Base-by-base conservation (phyloP, 2,113 vertebrate species). In the Peromyscus californicus region DNA sequence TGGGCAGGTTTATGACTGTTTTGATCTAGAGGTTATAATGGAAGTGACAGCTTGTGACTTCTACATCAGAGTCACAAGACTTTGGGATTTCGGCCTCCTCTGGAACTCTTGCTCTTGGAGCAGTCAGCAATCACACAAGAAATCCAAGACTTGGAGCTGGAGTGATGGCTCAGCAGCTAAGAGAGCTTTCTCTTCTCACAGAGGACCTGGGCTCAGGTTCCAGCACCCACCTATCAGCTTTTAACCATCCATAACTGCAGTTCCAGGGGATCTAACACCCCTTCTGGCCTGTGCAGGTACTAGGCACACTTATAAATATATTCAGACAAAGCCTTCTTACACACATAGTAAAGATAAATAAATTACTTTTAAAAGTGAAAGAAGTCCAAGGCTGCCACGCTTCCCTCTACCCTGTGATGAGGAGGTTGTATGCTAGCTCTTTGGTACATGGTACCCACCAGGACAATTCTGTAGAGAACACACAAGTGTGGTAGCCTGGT, bases 401-500 rank as follows among this genome's bases (percentile, higher is more conserved):
- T 19, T 69, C 45, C 65, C 33, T 51, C 19, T 36, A 9, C 15
- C 29, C 69, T 15, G 5, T 13, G 36, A 59, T 90, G 57, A 45
- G 65, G n/a, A 69, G 5, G 36, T 48, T 63, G 79, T 0, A 0
- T 4, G 69, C 86, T 26, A 90, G 17, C 10, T 15, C 51, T 36
- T 11, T 13, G 16, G n/a, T 42, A 5, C 19, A 39, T 0, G 1
- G 9, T 12, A 16, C 57, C 26, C 48, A 36, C 7, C 2, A 4
- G 21, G 65, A 72, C 31, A 80, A 76, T 21, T 67, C 17, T 89
- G 15, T 26, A 21, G 39, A 95, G 36, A 36, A 67, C 45, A 75
- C 2, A 3, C 29, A 79, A 75, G 79, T 6, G 7, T n/a, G 51
- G 13, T 65, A 42, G 4, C 42, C 70, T 39, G 57, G 22, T 42